Evolutionary conservation across 1,140 invertebrate species (phyloP).

Genomic region (Lordiphosa clarofinis): DNA sequence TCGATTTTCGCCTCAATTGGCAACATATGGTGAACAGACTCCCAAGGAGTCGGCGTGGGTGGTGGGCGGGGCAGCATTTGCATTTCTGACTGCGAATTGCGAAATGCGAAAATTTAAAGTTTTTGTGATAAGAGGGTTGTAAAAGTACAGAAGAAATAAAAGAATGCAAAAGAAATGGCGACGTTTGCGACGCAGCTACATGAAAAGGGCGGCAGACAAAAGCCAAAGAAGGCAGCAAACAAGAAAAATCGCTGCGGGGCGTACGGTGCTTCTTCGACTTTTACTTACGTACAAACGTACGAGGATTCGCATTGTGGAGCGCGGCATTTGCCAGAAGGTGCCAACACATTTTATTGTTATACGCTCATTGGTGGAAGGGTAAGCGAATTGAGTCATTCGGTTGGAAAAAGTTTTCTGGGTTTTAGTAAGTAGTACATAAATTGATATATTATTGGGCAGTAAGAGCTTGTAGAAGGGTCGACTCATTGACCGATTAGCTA

Average conservation of each 20-base stretch:
- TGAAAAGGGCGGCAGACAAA: slow-evolving; percentile 74
- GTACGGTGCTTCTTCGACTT: slow-evolving; percentile 50
- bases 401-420: not conserved
- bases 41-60: slow-evolving; percentile 21
- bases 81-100: slow-evolving; percentile 73
- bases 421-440: not conserved
- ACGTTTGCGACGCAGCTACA: slow-evolving; percentile 59
- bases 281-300: slow-evolving; percentile 38
- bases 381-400: slow-evolving; percentile 17
- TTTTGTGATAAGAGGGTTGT: slow-evolving; percentile 74
- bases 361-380: slow-evolving; percentile 32
- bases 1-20: slow-evolving; percentile 76
- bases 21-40: slow-evolving; percentile 68
- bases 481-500: too few species aligned
- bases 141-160: slow-evolving; percentile 31
- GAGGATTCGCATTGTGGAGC: slow-evolving; percentile 60
- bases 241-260: slow-evolving; percentile 70
- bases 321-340: slow-evolving; percentile 73
- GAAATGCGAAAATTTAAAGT: slow-evolving; percentile 75
- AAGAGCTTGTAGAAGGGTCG: too few species aligned
- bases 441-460: not conserved
- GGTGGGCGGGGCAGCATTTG: slow-evolving; percentile 57
- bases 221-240: slow-evolving; percentile 56
- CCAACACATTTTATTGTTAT: slow-evolving; percentile 73
- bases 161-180: slow-evolving; percentile 57